These are phyloP conservation scores for Lordiphosa clarofinis DNA, from an alignment of 1,140 invertebrate species.

Conservation along the genomic window DNA sequence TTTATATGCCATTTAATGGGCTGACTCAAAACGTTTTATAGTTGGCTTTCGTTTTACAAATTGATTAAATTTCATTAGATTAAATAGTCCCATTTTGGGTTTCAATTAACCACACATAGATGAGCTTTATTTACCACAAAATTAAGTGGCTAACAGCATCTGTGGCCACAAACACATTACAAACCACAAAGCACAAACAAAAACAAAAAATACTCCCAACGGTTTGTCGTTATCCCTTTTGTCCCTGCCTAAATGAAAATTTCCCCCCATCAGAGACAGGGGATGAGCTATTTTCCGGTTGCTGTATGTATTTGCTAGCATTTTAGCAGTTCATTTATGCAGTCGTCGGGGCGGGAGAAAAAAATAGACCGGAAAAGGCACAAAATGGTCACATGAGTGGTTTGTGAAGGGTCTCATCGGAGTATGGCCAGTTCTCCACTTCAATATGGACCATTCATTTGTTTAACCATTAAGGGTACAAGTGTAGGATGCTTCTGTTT, in stretches of 20 bases:
- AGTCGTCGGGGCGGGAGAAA: background rate
- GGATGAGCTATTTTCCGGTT: slow-evolving; percentile 48
- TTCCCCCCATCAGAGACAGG: slow-evolving; percentile 48
- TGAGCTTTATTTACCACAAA: slow-evolving; percentile 53
- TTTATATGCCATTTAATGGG: slow-evolving; percentile 44
- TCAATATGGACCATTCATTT: too few relatives aligned
- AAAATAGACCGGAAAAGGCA: slow-evolving; percentile 53
- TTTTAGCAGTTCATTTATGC: slow-evolving; percentile 75
- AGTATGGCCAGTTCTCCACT: background rate
- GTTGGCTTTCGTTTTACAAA: slow-evolving; percentile 31
- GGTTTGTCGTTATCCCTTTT: slow-evolving; percentile 49
- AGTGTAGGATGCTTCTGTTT: too few relatives aligned
- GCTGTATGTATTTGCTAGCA: slow-evolving; percentile 59
- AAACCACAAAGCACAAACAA: slow-evolving; percentile 14
- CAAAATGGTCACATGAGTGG: slow-evolving; percentile 54
- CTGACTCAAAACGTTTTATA: slow-evolving; percentile 39
- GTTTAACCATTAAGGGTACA: too few relatives aligned
- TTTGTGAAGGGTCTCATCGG: slow-evolving; percentile 10
- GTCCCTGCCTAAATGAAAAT: slow-evolving; percentile 34
- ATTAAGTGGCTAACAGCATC: slow-evolving; percentile 73
- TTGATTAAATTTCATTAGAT: slow-evolving; percentile 38
- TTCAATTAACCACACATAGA: slow-evolving; percentile 58
- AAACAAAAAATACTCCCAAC: slow-evolving; percentile 16
- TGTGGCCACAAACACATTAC: slow-evolving; percentile 53
- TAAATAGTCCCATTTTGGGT: slow-evolving; percentile 52